Evolutionary conservation across 2,797 vertebrate species (phyloP).

Genomic region (Malacoraja senta): DNA sequence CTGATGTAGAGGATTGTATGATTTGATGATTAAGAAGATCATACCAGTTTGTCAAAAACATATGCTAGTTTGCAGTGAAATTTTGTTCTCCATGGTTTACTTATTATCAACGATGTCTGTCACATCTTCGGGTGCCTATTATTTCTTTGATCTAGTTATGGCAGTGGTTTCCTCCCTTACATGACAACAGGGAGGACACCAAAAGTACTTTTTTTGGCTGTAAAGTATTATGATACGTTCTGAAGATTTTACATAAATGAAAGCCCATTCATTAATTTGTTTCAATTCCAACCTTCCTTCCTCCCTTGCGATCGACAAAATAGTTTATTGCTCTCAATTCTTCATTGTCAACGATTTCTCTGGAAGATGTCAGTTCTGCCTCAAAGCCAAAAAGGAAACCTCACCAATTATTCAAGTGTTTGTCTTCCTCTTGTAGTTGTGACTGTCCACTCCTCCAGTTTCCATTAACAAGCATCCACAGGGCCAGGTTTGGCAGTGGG

Average conservation of each 20-base stretch:
- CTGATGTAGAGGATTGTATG: no score
- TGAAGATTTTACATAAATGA: background rate
- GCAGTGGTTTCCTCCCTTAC: background rate
- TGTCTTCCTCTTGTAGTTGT: background rate
- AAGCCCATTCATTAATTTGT: background rate
- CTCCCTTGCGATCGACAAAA: background rate
- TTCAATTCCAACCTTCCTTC: background rate
- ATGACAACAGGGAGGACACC: background rate
- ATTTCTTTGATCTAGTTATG: background rate
- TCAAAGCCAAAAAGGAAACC: slow-evolving; percentile 9
- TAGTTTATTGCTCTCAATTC: background rate
- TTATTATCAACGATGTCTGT: no score
- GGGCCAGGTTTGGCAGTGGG: background rate
- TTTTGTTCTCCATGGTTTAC: background rate
- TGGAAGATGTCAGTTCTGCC: background rate
- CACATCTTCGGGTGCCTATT: background rate
- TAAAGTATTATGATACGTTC: no score
- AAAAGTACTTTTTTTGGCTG: background rate
- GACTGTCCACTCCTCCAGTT: background rate
- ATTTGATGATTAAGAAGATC: no score
- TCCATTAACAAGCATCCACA: background rate
- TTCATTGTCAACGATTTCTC: background rate
- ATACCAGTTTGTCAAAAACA: no score
- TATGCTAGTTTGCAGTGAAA: no score
- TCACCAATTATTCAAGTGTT: background rate